Percentiles rank a stretch among this genome's conserved stretches.
Evolutionary conservation across 2,113 vertebrate genomes (phyloP).

Genomic region (Melanotaenia duboulayi): DNA sequence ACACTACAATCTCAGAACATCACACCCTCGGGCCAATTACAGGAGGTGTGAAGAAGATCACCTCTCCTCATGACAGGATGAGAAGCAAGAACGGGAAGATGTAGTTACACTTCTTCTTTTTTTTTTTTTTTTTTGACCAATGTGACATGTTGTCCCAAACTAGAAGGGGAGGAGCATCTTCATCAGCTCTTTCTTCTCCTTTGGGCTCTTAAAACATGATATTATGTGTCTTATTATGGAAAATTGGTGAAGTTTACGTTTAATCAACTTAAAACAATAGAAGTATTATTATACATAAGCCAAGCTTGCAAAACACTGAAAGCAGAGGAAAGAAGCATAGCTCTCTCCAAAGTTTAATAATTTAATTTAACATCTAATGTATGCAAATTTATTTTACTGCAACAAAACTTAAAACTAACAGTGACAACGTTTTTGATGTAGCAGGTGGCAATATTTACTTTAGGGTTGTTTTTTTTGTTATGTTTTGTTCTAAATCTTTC

Average conservation of each 20-base stretch:
- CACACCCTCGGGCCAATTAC: slow-evolving; percentile 60
- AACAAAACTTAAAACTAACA: too few species aligned
- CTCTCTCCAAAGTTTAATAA: too few species aligned
- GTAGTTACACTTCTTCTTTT: background rate
- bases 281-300: background rate
- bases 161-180: slow-evolving; percentile 6
- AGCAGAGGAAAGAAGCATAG: too few species aligned
- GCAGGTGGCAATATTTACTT: too few species aligned
- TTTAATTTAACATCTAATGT: too few species aligned
- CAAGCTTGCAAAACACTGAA: background rate
- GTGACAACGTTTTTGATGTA: too few species aligned
- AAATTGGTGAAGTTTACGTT: background rate
- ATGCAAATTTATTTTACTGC: too few species aligned
- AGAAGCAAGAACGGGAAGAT: slow-evolving; percentile 16
- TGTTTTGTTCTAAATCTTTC: too few species aligned
- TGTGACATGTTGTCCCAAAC: slow-evolving; percentile 14
- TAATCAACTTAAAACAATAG: background rate
- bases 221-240: background rate
- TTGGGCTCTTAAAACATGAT: background rate
- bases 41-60: slow-evolving; percentile 64
- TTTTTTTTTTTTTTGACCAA: background rate
- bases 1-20: slow-evolving; percentile 62
- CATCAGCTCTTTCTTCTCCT: slow-evolving; percentile 7
- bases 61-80: slow-evolving; percentile 49
- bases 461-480: too few species aligned